phyloP scores from a whole-genome alignment of 2,888 invertebrate genomes.

The Carpatolechia fugitivella region DNA sequence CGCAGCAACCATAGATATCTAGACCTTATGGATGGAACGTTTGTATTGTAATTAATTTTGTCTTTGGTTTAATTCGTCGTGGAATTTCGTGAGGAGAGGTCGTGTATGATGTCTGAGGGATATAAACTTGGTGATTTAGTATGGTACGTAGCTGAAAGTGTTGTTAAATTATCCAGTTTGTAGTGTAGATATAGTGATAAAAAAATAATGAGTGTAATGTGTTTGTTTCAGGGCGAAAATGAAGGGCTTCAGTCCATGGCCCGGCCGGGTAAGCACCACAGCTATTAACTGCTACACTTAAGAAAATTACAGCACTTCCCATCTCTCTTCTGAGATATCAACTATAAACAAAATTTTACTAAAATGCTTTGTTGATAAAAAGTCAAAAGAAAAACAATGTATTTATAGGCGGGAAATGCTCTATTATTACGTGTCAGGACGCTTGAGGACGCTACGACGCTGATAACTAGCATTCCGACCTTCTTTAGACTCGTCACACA shows the following conservation, averaged over 20 bases:
- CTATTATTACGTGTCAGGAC: slow-evolving; percentile 30
- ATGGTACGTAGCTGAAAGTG: slow-evolving; percentile 63
- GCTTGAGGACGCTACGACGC: slow-evolving; percentile 25
- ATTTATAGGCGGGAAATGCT: slow-evolving; percentile 51
- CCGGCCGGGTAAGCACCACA: slow-evolving; percentile 92
- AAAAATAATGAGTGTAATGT: slow-evolving; percentile 30
- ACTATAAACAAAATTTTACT: neutral
- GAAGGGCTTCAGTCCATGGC: slow-evolving; percentile 98
- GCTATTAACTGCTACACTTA: slow-evolving; percentile 31
- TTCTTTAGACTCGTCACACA: neutral
- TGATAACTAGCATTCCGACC: neutral
- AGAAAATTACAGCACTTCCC: slow-evolving; percentile 12
- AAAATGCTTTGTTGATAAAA: slow-evolving; percentile 26
- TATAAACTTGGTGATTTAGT: slow-evolving; percentile 78
- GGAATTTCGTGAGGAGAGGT: slow-evolving; percentile 45
- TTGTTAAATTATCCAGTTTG: slow-evolving; percentile 33
- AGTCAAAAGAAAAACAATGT: slow-evolving; percentile 24
- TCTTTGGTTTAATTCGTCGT: slow-evolving; percentile 68
- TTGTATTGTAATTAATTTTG: slow-evolving; percentile 29
- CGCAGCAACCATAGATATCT: slow-evolving; percentile 40
- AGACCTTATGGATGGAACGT: slow-evolving; percentile 29
- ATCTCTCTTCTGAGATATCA: neutral
- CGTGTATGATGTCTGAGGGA: slow-evolving; percentile 63
- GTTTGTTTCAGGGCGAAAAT: slow-evolving; percentile 94
- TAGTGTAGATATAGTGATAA: slow-evolving; percentile 40